Evolutionary conservation across 1,140 invertebrate species (phyloP).

Genomic region (Steinernema feltiae): DNA sequence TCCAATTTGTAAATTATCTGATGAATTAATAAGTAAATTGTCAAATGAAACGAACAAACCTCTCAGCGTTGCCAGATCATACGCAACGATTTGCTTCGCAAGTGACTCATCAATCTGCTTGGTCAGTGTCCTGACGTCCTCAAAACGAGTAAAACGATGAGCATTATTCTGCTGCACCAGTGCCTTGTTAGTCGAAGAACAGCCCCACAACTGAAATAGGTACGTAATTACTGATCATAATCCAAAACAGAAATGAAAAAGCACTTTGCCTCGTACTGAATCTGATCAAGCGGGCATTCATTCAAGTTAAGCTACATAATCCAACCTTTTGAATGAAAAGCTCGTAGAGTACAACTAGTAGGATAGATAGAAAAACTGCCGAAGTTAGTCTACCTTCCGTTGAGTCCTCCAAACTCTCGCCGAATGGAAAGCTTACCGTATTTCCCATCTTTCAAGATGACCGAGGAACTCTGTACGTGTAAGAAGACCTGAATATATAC

Average conservation of each 20-base stretch:
- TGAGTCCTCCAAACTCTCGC: background rate
- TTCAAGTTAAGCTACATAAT: too few relatives aligned
- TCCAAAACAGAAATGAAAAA: background rate
- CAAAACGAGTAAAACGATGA: background rate
- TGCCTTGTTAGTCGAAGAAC: conserved; percentile 15
- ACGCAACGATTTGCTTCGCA: background rate
- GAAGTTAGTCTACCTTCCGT: background rate
- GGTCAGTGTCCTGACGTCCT: background rate
- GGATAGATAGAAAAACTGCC: background rate
- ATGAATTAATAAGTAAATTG: conserved; percentile 14
- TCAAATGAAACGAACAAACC: background rate
- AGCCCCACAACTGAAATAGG: background rate
- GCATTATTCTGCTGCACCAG: background rate
- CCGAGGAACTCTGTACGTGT: background rate
- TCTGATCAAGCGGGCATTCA: too few relatives aligned
- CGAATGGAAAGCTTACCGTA: background rate
- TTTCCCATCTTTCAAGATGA: background rate
- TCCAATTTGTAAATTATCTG: conserved; percentile 23
- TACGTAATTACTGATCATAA: background rate
- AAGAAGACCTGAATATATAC: conserved; percentile 7
- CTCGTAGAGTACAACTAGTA: background rate
- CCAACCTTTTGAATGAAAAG: background rate
- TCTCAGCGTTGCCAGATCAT: conserved; percentile 4
- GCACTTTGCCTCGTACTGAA: too few relatives aligned
- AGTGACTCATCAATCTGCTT: background rate